These are phyloP conservation scores for Hippocampus comes DNA, from an alignment of 2,113 vertebrate genomes.

Conservation along the genomic window DNA sequence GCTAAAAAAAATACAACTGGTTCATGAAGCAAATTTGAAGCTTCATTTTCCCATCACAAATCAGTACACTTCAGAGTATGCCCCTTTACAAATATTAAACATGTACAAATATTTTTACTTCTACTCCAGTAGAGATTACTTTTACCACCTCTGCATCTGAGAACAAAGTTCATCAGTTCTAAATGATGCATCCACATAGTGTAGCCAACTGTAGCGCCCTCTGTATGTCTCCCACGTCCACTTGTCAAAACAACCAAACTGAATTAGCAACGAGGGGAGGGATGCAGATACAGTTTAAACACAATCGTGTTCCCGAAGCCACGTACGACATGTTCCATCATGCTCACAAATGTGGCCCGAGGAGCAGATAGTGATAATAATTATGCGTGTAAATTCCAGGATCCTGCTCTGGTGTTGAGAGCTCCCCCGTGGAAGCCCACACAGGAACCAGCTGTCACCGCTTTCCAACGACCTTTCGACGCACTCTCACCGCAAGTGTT, in stretches of 20 bases:
- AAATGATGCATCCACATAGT: constrained; percentile 6
- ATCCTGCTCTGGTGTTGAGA: constrained; percentile 59
- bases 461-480: constrained; percentile 29
- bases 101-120: neutral
- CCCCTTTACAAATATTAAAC: too few species aligned
- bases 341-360: constrained; percentile 31
- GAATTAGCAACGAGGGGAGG: constrained; percentile 57
- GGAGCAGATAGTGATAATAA: constrained; percentile 63
- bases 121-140: neutral
- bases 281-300: constrained; percentile 42
- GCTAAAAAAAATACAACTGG: too few species aligned
- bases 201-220: neutral
- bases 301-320: constrained; percentile 49
- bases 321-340: constrained; percentile 36
- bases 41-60: too few species aligned
- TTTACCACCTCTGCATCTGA: neutral
- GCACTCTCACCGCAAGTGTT: constrained; percentile 39
- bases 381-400: constrained; percentile 65
- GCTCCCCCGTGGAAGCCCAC: constrained; percentile 45
- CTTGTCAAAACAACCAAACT: constrained; percentile 66
- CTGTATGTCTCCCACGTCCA: constrained; percentile 57
- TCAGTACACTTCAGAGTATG: too few species aligned
- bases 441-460: constrained; percentile 35
- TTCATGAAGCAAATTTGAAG: too few species aligned
- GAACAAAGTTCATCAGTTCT: neutral